These are phyloP conservation scores for Monarcha castaneiventris DNA, from an alignment of 2,113 vertebrate species.

Conservation along the genomic window DNA sequence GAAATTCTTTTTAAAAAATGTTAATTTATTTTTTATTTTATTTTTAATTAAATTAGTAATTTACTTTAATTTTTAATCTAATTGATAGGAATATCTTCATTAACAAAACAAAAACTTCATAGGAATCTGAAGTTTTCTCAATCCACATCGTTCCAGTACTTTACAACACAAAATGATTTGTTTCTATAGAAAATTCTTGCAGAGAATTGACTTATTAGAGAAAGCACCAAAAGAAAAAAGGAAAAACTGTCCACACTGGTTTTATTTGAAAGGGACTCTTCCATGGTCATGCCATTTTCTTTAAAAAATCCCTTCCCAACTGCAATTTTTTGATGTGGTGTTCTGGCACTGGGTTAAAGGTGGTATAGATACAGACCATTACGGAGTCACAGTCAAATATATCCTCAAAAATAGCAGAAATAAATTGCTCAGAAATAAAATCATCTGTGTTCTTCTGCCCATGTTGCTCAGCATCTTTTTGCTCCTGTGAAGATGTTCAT, in stretches of 20 bases:
- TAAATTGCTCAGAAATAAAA: background rate
- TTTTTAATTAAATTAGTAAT: too few species aligned
- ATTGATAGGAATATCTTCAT: background rate
- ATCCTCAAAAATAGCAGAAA: background rate
- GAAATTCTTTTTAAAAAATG: too few species aligned
- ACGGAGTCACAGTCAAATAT: background rate
- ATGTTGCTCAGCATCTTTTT: background rate
- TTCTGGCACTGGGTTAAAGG: background rate
- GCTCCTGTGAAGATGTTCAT: background rate
- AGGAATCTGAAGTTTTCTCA: background rate
- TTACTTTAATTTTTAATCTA: too few species aligned
- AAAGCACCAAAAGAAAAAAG: background rate
- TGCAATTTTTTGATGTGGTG: background rate
- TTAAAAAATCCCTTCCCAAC: accelerated
- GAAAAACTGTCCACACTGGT: background rate
- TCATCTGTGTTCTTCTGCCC: background rate
- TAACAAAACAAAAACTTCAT: too few species aligned
- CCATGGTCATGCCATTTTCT: background rate
- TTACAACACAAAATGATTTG: background rate
- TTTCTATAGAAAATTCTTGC: background rate
- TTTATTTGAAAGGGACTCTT: background rate
- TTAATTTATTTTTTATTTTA: too few species aligned
- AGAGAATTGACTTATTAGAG: background rate
- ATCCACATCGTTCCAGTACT: background rate
- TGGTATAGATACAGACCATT: background rate